These are phyloP conservation scores for Meganola albula DNA, from an alignment of 2,888 invertebrate genomes.

Conservation along the genomic window DNA sequence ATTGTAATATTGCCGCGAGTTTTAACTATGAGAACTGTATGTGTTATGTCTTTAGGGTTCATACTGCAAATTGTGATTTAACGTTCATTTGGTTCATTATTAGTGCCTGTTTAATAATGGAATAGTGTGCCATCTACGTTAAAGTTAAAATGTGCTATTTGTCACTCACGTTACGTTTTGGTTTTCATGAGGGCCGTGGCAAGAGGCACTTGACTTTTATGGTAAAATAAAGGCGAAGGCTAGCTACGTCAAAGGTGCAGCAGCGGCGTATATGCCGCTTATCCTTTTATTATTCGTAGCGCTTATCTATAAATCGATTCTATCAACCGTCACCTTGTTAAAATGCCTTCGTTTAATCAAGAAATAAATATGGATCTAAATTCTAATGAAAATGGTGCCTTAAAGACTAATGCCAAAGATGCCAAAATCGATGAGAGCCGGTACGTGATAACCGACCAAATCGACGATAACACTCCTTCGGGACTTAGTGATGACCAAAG, in stretches of 20 bases:
- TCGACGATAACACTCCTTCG: conserved; percentile 38
- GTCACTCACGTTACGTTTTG: conserved; percentile 32
- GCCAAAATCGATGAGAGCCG: conserved; percentile 39
- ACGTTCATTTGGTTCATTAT: conserved; percentile 33
- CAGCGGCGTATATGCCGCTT: conserved; percentile 12
- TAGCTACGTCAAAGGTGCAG: conserved; percentile 8
- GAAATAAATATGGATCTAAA: conserved; percentile 63
- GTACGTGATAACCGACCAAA: conserved; percentile 36
- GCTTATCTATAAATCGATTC: conserved; percentile 34
- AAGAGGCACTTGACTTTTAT: conserved; percentile 6
- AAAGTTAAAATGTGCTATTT: conserved; percentile 50
- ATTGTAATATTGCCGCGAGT: conserved; percentile 49
- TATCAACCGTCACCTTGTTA: conserved; percentile 32
- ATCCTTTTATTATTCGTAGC: no score
- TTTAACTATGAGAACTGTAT: conserved; percentile 50
- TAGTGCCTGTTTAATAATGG: conserved; percentile 38
- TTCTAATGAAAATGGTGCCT: conserved; percentile 51
- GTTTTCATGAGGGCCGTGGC: conserved; percentile 11
- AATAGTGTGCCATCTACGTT: conserved; percentile 37
- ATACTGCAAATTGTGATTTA: conserved; percentile 37
- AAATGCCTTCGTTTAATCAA: conserved; percentile 66
- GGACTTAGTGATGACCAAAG: conserved; percentile 54
- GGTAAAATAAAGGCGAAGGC: conserved; percentile 11
- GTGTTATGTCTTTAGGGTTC: conserved; percentile 40
- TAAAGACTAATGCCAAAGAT: conserved; percentile 45